Evolutionary conservation across 2,888 invertebrate genomes (phyloP).

Genomic region (Sphaerophoria taeniata): DNA sequence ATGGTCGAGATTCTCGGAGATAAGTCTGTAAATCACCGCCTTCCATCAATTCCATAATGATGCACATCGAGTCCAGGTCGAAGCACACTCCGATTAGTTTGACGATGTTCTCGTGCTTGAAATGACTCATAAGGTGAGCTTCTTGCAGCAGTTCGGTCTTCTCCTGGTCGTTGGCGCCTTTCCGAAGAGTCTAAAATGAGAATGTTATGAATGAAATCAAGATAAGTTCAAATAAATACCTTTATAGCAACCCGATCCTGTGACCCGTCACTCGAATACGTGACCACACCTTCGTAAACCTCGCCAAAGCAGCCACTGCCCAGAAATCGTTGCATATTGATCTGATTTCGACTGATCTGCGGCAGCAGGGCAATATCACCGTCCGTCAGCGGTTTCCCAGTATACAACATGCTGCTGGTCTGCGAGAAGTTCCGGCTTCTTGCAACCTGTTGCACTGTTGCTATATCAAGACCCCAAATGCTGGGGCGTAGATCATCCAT

Average conservation of each 20-base stretch:
- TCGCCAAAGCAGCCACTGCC: constrained; percentile 99
- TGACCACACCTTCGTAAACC: constrained; percentile 96
- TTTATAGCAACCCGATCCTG: constrained; percentile 96
- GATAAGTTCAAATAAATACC: constrained; percentile 82
- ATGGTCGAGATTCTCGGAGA: constrained; percentile 91
- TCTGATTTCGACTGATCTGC: constrained; percentile 93
- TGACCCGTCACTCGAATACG: constrained; percentile 86
- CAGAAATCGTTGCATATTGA: constrained; percentile 93
- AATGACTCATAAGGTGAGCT: constrained; percentile 98
- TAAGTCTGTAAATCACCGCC: constrained; percentile 97
- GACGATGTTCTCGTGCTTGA: constrained; percentile 97
- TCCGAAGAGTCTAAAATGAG: constrained; percentile 89
- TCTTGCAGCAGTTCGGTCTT: constrained; percentile 97
- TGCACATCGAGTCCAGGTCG: constrained; percentile 95
- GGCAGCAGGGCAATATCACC: constrained; percentile 92
- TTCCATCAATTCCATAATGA: constrained; percentile 99
- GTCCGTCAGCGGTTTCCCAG: constrained; percentile 86
- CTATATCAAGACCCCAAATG: constrained; percentile 92
- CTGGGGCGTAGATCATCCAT: constrained; percentile 84
- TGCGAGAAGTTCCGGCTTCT: constrained; percentile 88
- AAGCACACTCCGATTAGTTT: constrained; percentile 96
- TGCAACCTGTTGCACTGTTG: constrained; percentile 93
- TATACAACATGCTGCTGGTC: constrained; percentile 93
- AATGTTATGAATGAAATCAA: not conserved
- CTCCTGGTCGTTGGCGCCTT: constrained; percentile 95